Evolutionary conservation across 1,140 invertebrate species (phyloP).

Genomic region (Zaprionus camerounensis): DNA sequence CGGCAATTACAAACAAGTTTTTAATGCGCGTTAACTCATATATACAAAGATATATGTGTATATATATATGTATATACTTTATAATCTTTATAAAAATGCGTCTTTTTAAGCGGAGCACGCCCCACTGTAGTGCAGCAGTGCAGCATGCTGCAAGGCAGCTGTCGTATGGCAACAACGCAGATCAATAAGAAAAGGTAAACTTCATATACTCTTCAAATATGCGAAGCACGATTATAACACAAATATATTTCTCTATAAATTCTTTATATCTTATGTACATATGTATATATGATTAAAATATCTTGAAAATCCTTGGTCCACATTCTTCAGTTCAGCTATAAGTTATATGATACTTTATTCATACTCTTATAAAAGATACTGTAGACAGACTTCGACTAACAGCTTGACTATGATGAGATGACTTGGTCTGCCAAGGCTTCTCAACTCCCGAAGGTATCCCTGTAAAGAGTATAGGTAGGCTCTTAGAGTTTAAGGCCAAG

Average conservation of each 20-base stretch:
- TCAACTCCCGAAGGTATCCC: not conserved
- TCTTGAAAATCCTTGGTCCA: no score
- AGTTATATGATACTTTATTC: no score
- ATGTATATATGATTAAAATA: no score
- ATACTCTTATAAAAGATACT: no score
- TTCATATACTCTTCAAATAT: not conserved
- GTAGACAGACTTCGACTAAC: not conserved
- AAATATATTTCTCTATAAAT: no score
- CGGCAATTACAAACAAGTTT: conserved; percentile 49
- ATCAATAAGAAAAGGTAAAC: not conserved
- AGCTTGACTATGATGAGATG: no score
- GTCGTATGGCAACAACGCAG: not conserved
- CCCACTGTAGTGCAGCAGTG: conserved; percentile 40
- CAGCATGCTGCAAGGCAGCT: conserved; percentile 18
- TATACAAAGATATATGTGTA: not conserved
- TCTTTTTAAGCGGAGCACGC: conserved; percentile 68
- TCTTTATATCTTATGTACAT: no score
- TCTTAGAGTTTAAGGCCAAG: conserved; percentile 32
- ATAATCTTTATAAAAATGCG: conserved; percentile 69
- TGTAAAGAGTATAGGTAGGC: conserved; percentile 7
- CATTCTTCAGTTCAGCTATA: no score
- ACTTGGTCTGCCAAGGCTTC: not conserved
- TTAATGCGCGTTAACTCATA: not conserved
- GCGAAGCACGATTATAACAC: no score
- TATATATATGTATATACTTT: conserved; percentile 3